Conservation (phyloP, 1,140 invertebrate genomes). For the Calosoma granatense region DNA sequence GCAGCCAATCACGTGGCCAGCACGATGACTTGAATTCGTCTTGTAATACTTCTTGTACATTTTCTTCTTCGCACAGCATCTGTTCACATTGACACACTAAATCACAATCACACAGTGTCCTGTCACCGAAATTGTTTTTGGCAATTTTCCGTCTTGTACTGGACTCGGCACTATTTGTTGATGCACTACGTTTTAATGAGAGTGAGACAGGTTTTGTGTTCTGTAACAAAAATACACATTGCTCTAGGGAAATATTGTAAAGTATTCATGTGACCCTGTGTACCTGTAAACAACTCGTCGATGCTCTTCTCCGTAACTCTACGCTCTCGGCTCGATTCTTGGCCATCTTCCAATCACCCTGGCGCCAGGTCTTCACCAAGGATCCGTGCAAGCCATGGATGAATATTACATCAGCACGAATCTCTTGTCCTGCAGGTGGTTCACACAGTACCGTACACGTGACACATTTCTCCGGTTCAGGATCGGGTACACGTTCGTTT, state of each 20-base stretch:
- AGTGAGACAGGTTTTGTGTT: not conserved
- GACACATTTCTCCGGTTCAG: slow-evolving; percentile 28
- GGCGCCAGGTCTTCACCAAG: slow-evolving; percentile 44
- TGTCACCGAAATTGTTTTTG: not conserved
- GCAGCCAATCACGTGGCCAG: slow-evolving; percentile 61
- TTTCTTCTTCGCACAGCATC: not conserved
- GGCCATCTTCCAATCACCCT: slow-evolving; percentile 39
- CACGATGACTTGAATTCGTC: slow-evolving; percentile 42
- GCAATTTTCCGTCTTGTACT: not conserved
- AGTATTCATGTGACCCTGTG: not conserved
- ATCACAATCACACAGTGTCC: not conserved
- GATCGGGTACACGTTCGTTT: not conserved
- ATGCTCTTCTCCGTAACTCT: not conserved
- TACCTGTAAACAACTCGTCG: slow-evolving; percentile 2
- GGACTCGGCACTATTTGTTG: not conserved
- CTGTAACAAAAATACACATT: not conserved
- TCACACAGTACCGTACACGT: slow-evolving; percentile 34
- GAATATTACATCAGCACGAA: slow-evolving; percentile 44
- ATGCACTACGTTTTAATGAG: not conserved
- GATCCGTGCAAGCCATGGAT: slow-evolving; percentile 48
- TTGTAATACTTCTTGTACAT: not conserved
- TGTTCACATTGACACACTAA: not conserved
- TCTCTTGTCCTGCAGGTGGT: slow-evolving; percentile 29
- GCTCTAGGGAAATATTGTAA: too few relatives aligned
- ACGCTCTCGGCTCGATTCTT: slow-evolving; percentile 28